Percentiles rank a stretch among this genome's conserved stretches.
Evolutionary conservation across 2,888 invertebrate species (phyloP).

Genomic region (Pseudolycoriella hygida): DNA sequence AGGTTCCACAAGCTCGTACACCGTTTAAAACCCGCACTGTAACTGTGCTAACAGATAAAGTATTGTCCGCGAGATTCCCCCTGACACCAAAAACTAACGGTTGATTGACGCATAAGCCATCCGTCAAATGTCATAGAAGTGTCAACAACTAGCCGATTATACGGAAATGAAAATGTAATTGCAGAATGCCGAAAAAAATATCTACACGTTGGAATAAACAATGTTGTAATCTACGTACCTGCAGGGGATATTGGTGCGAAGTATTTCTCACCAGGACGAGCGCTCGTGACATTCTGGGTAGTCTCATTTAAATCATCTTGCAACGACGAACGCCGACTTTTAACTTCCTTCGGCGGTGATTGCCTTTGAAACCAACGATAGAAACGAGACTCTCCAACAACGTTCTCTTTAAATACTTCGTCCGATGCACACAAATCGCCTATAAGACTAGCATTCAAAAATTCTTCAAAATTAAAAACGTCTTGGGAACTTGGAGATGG

Average conservation of each 20-base stretch:
- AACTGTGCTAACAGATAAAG: too few relatives aligned
- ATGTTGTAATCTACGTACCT: too few relatives aligned
- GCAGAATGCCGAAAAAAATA: too few relatives aligned
- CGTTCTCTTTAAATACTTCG: conserved; percentile 24
- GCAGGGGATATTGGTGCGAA: conserved; percentile 57
- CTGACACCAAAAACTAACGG: too few relatives aligned
- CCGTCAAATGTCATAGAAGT: too few relatives aligned
- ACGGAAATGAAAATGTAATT: too few relatives aligned
- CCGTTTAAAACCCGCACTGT: too few relatives aligned
- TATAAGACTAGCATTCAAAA: conserved; percentile 67
- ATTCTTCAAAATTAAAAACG: conserved; percentile 69
- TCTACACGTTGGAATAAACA: too few relatives aligned
- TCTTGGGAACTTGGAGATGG: conserved; percentile 19
- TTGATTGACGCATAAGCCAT: too few relatives aligned
- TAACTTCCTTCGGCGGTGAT: conserved; percentile 11
- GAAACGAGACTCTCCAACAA: conserved; percentile 49
- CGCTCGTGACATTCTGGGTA: background rate
- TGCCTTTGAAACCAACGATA: conserved; percentile 57
- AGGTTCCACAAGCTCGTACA: too few relatives aligned
- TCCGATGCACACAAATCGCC: conserved; percentile 19
- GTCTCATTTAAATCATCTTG: background rate
- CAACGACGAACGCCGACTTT: conserved; percentile 12
- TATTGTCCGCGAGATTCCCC: too few relatives aligned
- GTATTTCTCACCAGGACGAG: conserved; percentile 33
- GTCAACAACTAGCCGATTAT: too few relatives aligned